Conservation (phyloP, 2,113 vertebrate genomes). For the Amphilophus citrinellus region DNA sequence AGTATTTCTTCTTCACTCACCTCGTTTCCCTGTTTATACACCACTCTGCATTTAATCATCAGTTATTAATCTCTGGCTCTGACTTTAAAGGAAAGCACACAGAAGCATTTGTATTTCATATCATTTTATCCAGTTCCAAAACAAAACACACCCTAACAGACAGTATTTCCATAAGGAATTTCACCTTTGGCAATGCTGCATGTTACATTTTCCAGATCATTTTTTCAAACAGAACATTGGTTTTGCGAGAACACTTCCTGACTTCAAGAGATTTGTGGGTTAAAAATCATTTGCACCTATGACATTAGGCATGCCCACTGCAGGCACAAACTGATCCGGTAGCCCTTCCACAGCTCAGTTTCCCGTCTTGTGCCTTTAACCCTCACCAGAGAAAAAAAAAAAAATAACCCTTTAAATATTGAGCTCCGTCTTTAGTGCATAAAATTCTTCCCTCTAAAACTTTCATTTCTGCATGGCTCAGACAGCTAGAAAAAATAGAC, state of each 20-base stretch:
- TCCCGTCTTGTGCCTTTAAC: not conserved
- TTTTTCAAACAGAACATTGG: not conserved
- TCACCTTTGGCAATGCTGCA: conserved; percentile 30
- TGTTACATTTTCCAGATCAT: not conserved
- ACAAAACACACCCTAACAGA: not conserved
- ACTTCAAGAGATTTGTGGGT: not conserved
- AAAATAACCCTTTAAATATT: not conserved
- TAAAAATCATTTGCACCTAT: not conserved
- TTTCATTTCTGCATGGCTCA: not conserved
- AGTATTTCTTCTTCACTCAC: no score
- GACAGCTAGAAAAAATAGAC: conserved; percentile 29
- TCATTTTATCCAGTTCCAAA: conserved; percentile 30
- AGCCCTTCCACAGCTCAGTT: not conserved
- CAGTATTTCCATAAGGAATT: not conserved
- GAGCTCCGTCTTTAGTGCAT: not conserved
- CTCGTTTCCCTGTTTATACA: no score
- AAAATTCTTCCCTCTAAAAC: not conserved
- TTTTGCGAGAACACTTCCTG: not conserved
- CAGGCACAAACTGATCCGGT: not conserved
- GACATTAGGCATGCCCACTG: not conserved
- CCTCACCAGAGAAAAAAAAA: not conserved
- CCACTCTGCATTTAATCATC: no score
- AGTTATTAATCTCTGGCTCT: no score
- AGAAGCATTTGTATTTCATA: not conserved
- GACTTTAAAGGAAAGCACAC: not conserved